Base-by-base conservation (phyloP, 53 echinoderm and acorn worm species). In the Antedon mediterranea region DNA sequence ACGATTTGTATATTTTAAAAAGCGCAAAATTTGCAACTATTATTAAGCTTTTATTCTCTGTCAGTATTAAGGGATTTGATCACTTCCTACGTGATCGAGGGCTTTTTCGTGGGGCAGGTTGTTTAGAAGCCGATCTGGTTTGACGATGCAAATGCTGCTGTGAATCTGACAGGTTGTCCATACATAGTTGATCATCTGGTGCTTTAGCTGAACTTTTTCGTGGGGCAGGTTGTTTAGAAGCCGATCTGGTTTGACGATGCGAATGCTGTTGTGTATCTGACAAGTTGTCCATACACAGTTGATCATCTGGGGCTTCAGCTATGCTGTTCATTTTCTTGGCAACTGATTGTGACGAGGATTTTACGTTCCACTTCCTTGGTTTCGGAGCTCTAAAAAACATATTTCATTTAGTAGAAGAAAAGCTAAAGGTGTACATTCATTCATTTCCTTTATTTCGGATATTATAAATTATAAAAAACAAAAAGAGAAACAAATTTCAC, bases 331-430 rank as follows among this genome's bases (percentile, higher is more conserved):
- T 81, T 43, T 74, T 28, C 74, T 74, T 34, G 70, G 34, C 13
- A 5, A 0, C 30, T 32, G 76, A 34, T 76, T 70, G 31, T 71
- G 83, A 18, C 32, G 81, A 81, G 3, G 89, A 83, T 0, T 75
- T 91, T 74, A 91, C 80, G 70, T 88, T 91, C 91, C 91, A 91
- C 18, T 73, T 75, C 26, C 85, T 78, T 23, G 91, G 91, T 37
- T 83, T 91, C 0, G 91, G 91, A 0, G 85, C 82, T 78, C 91
- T 91, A 71, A 71, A 74, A 28, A 14, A 74, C 3, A 30, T 28
- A 41, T n/a, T n/a, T n/a, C n/a, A n/a, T n/a, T n/a, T n/a, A n/a
- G n/a, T n/a, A n/a, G n/a, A n/a, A n/a, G n/a, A n/a, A n/a, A n/a
- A n/a, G n/a, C n/a, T n/a, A n/a, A n/a, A n/a, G n/a, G n/a, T n/a